These are phyloP conservation scores for Sinhomidia bicolor DNA, from an alignment of 2,888 invertebrate species.

Conservation along the genomic window DNA sequence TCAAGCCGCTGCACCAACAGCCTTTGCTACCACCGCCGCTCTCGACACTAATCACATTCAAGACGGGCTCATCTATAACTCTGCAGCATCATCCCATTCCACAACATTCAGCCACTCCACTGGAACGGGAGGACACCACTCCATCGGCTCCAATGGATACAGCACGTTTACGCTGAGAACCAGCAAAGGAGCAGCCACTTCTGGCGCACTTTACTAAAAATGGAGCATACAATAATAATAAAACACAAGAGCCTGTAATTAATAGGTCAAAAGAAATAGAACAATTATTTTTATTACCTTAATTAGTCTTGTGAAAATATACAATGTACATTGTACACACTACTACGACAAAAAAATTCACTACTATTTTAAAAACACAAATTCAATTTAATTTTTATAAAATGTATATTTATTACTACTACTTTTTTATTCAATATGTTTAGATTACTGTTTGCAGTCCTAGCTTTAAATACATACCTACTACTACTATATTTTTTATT, in stretches of 20 bases:
- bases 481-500: not conserved
- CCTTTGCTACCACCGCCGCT: constrained; percentile 25
- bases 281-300: not conserved
- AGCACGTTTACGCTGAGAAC: constrained; percentile 77
- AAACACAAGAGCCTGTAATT: no score
- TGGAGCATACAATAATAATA: no score
- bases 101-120: constrained; percentile 39
- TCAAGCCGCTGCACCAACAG: constrained; percentile 44
- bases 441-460: not conserved
- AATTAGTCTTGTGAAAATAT: not conserved
- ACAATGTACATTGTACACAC: constrained; percentile 25
- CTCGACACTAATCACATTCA: constrained; percentile 67
- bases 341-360: not conserved
- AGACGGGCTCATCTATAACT: constrained; percentile 72
- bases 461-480: not conserved
- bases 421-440: not conserved
- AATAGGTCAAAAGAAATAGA: no score
- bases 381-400: constrained; percentile 12
- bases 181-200: constrained; percentile 75
- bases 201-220: constrained; percentile 75
- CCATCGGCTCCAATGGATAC: constrained; percentile 76
- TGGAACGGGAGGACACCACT: constrained; percentile 70
- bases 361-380: not conserved
- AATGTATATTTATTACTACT: not conserved
- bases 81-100: constrained; percentile 63